Percentiles rank a stretch among this genome's conserved stretches.
Evolutionary conservation across 2,888 invertebrate genomes (phyloP).

Genomic region (Sesia apiformis): DNA sequence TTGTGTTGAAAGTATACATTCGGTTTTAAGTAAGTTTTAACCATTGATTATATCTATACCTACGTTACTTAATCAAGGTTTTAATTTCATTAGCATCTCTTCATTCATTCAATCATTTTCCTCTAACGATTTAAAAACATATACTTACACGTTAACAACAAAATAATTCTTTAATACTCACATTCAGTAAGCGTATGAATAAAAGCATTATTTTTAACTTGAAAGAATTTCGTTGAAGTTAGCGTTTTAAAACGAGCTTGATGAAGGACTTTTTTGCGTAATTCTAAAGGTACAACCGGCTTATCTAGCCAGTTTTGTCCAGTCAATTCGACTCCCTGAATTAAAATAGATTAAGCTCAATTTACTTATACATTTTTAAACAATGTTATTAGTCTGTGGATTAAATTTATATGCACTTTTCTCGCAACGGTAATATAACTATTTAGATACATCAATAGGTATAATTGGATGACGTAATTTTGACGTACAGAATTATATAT

Average conservation of each 20-base stretch:
- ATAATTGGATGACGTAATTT: not conserved
- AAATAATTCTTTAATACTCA: conserved; percentile 20
- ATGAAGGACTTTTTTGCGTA: conserved; percentile 61
- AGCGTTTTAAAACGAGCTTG: conserved; percentile 64
- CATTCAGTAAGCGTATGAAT: conserved; percentile 64
- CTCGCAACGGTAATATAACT: not conserved
- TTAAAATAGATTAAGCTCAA: not conserved
- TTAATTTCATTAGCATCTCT: too few species aligned
- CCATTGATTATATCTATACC: not conserved
- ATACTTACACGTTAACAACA: not conserved
- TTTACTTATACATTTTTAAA: not conserved
- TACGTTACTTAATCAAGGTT: not conserved
- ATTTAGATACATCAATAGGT: not conserved
- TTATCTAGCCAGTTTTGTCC: conserved; percentile 60
- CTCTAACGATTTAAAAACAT: too few species aligned
- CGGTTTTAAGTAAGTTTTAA: not conserved
- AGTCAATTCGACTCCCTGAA: conserved; percentile 59
- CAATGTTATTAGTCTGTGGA: too few species aligned
- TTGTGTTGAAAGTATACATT: too few species aligned
- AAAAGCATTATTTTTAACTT: conserved; percentile 65
- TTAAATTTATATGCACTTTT: not conserved
- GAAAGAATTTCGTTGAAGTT: conserved; percentile 59
- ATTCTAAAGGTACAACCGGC: conserved; percentile 52
- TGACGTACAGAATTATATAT: conserved; percentile 59
- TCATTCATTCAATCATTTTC: too few species aligned